Base-by-base conservation (phyloP, 2,113 vertebrate genomes). In the Delphinapterus leucas region DNA sequence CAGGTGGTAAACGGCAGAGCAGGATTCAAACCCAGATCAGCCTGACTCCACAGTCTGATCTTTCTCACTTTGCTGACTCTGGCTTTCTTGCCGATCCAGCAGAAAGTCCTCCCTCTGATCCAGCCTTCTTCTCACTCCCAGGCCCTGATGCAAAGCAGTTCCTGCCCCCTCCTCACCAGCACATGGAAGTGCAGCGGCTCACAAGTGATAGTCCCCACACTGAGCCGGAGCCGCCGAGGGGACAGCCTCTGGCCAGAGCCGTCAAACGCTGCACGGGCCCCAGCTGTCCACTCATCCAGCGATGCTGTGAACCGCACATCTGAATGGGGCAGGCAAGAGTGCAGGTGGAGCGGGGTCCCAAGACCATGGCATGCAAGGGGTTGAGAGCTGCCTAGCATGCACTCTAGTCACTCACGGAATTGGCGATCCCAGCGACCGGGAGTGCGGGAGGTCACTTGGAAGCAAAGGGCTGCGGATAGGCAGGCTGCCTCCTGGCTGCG, bases 131-230 rank as follows among this genome's bases (percentile, higher is more conserved):
- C 70, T 79, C 2, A 6, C 18, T 41, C 77, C 71, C 60, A 63
- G 90, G 28, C 58, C 70, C 49, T 2, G 58, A 8, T 1, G 53
- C 20, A 23, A 38, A 81, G 88, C 31, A 20, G 26, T 17, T 68
- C 28, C 89, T 55, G 21, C 1, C 49, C 47, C 36, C 3, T 80
- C 98, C 99, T 99, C 97, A 99, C 99, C 96, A 99, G 99, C 90
- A 99, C 99, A 0, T 99, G 99, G 98, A 99, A 99, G 77, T 98
- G 98, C 33, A 99, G 95, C 0, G 93, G 98, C 93, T 99, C 96
- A 97, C 99, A 99, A 18, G 98, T 97, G 49, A 98, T 96, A 58
- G 98, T 95, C 25, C 99, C 99, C 17, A 99, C 98, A 0, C 95
- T 96, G 85, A 98, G 98, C 91, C 53, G 97, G 1, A 99, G 97